A percentile compares a stretch with the other conserved stretches of the same genome.
These are phyloP conservation scores for Drosophila peninsularis DNA, from an alignment of 2,888 invertebrate genomes.

Conservation along the genomic window DNA sequence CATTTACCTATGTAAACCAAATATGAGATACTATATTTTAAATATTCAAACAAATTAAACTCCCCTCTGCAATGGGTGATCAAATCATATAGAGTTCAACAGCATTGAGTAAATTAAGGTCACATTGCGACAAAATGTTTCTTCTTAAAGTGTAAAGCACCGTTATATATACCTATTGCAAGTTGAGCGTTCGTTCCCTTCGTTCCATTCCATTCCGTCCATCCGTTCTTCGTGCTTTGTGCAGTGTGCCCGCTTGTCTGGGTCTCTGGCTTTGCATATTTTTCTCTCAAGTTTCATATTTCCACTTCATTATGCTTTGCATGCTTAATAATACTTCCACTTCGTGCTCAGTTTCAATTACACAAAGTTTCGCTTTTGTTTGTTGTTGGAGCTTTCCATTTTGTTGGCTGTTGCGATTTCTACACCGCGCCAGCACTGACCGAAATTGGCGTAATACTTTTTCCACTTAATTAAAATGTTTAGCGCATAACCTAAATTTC, in stretches of 20 bases:
- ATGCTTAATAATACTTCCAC: slow-evolving; percentile 80
- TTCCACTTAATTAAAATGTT: slow-evolving; percentile 81
- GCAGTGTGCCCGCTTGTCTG: slow-evolving; percentile 28
- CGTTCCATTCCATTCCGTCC: slow-evolving; percentile 13
- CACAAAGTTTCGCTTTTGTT: slow-evolving; percentile 74
- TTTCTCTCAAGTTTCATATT: slow-evolving; percentile 69
- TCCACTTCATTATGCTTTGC: slow-evolving; percentile 79
- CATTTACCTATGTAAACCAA: too few relatives aligned
- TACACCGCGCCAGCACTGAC: slow-evolving; percentile 63
- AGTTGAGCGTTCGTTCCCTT: slow-evolving; percentile 7
- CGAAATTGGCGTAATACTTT: slow-evolving; percentile 76
- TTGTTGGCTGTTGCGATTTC: slow-evolving; percentile 73
- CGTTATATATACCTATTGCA: slow-evolving; percentile 11
- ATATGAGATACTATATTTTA: not conserved
- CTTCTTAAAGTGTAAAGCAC: slow-evolving; percentile 9
- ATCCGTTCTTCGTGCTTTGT: slow-evolving; percentile 27
- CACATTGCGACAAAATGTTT: slow-evolving; percentile 22
- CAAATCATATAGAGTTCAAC: not conserved
- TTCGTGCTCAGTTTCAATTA: slow-evolving; percentile 77
- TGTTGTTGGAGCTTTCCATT: slow-evolving; percentile 74
- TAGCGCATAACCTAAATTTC: slow-evolving; percentile 79
- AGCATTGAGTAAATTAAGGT: slow-evolving; percentile 4
- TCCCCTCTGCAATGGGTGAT: too few relatives aligned
- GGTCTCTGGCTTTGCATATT: slow-evolving; percentile 36
- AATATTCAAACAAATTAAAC: not conserved